Conservation (phyloP, 2,797 vertebrate genomes). For the Jordanella pulchra region DNA sequence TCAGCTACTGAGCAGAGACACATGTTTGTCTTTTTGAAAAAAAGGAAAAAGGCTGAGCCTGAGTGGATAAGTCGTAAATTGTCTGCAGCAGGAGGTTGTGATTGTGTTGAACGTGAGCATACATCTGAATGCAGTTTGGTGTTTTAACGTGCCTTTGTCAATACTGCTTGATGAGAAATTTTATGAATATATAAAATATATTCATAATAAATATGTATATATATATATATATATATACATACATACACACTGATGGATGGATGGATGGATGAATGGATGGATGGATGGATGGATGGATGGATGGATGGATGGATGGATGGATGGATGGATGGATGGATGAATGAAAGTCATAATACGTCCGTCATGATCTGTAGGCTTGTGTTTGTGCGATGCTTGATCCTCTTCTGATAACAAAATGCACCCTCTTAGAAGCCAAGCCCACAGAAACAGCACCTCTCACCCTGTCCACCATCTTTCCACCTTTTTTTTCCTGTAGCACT, state of each 20-base stretch:
- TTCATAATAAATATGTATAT: no score
- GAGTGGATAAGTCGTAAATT: conserved; percentile 39
- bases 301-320: no score
- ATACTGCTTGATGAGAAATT: conserved; percentile 23
- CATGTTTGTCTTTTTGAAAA: background rate
- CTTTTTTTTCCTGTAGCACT: conserved; percentile 47
- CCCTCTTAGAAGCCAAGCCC: conserved; percentile 52
- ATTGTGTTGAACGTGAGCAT: background rate
- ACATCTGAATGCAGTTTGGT: background rate
- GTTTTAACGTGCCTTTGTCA: background rate
- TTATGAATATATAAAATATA: no score
- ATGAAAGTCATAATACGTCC: no score
- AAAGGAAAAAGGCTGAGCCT: conserved; percentile 20
- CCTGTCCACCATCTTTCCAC: conserved; percentile 60
- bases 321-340: no score
- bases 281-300: no score
- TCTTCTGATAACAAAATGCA: conserved; percentile 65
- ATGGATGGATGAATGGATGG: no score
- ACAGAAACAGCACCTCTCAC: conserved; percentile 65
- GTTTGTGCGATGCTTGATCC: conserved; percentile 62
- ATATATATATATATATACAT: no score
- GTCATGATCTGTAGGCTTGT: no score
- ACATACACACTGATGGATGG: no score
- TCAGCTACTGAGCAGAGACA: conserved; percentile 34
- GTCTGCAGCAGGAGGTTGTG: conserved; percentile 28